Evolutionary conservation across 1,140 invertebrate genomes (phyloP), one percentile per base, ranked within the genome.

Genomic region (Penaeus vannamei): DNA sequence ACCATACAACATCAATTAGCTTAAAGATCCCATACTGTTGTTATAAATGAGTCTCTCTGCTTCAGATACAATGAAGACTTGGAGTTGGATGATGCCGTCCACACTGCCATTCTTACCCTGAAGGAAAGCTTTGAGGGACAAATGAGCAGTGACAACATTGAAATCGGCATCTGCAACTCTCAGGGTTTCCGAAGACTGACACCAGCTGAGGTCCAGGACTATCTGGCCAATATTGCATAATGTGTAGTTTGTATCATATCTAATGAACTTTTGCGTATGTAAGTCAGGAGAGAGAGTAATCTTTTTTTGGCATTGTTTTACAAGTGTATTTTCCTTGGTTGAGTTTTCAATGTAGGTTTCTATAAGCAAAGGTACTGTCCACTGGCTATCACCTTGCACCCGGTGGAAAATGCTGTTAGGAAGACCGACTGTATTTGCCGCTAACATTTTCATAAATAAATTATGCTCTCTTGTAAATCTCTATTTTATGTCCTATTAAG

Each of bases 61-160:
- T 94, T 46, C 93, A 97, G 97, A 91, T 99, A 99, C 93, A 99
- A 96, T 92, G 98, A 99, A 93, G 97, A 98, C 92, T 94, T 99
- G 53, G 98, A 99, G 93, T 92, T 99, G 14, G 98, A 99, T 93
- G 99, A 99, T 94, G 99, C 99, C n/a, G 98, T 99, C 23, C 99
- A 99, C 93, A 99, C 98, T 79, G 98, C 99, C 2, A 99, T 99
- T 93, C 94, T 99, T 60, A 99, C 99, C 0, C 93, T 99, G 61
- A 99, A 99, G 92, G 99, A 99, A 94, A 98, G 98, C 60, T 99
- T 99, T 93, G 99, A 99, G 93, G 99, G 99, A 53, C 98, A 99
- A 93, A 99, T 99, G 98, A 99, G 98, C 36, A 96, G 98, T 42
- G 98, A 99, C 92, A 99, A 99, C 93, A 99, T 99, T 92, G 98